A percentile compares a stretch with the other conserved stretches of the same genome.
These are phyloP conservation scores for Aromia moschata DNA, from an alignment of 2,888 invertebrate genomes.

Conservation along the genomic window DNA sequence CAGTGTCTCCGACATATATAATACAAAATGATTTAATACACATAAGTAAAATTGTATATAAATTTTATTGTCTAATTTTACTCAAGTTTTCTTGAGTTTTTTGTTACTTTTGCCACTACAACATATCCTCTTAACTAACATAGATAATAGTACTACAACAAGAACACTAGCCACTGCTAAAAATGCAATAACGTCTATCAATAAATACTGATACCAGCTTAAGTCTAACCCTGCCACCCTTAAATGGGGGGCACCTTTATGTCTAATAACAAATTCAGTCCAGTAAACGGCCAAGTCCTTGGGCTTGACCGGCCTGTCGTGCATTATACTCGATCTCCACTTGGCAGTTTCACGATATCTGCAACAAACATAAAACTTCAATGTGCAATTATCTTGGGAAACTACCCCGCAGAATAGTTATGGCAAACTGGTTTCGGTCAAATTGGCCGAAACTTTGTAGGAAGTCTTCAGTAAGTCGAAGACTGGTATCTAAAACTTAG, in stretches of 20 bases:
- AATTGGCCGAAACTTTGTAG: too few species aligned
- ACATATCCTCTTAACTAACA: not conserved
- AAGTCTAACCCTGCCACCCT: conserved; percentile 41
- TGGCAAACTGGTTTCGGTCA: too few species aligned
- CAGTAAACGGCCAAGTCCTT: conserved; percentile 46
- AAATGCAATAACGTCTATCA: conserved; percentile 46
- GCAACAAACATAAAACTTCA: too few species aligned
- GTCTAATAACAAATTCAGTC: conserved; percentile 48
- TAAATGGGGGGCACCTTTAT: conserved; percentile 49
- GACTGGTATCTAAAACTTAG: too few species aligned
- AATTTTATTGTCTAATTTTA: not conserved
- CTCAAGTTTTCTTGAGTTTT: conserved; percentile 3
- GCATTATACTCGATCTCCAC: conserved; percentile 42
- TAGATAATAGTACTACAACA: not conserved
- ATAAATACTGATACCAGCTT: conserved; percentile 48
- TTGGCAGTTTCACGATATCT: conserved; percentile 44
- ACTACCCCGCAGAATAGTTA: too few species aligned
- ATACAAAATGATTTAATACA: too few species aligned
- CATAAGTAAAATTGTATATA: not conserved
- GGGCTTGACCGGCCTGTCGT: conserved; percentile 45
- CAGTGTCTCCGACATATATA: too few species aligned
- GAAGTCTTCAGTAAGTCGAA: too few species aligned
- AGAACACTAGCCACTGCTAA: not conserved
- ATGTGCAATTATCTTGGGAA: too few species aligned
- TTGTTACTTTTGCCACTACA: not conserved